Conservation (phyloP, 2,797 vertebrate genomes). For the Chiloscyllium punctatum region DNA sequence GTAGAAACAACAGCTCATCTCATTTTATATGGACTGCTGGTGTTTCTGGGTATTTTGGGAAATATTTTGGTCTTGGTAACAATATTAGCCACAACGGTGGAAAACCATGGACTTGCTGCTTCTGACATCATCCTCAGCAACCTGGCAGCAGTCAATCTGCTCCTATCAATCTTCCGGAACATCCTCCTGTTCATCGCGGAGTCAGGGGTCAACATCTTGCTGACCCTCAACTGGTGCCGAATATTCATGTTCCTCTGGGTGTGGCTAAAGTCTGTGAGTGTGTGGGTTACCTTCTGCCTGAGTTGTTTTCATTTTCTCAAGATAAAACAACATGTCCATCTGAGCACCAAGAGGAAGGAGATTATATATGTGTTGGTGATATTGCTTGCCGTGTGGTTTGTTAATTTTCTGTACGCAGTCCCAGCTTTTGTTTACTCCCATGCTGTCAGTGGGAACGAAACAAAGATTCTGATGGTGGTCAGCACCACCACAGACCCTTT, state of each 20-base stretch:
- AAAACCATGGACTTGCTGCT: slow-evolving; percentile 46
- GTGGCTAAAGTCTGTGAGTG: slow-evolving; percentile 67
- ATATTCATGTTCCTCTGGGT: slow-evolving; percentile 75
- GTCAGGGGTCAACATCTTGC: slow-evolving; percentile 59
- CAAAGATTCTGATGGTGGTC: slow-evolving; percentile 67
- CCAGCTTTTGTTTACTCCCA: slow-evolving; percentile 62
- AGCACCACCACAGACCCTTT: slow-evolving; percentile 66
- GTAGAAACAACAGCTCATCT: background rate
- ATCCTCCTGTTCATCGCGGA: slow-evolving; percentile 67
- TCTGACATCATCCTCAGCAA: slow-evolving; percentile 67
- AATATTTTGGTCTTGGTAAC: slow-evolving; percentile 67
- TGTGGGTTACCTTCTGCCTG: slow-evolving; percentile 66
- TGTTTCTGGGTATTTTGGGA: slow-evolving; percentile 66
- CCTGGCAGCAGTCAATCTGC: slow-evolving; percentile 64
- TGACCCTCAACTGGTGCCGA: slow-evolving; percentile 59
- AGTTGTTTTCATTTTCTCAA: slow-evolving; percentile 66
- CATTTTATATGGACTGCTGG: slow-evolving; percentile 62
- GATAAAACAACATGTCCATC: slow-evolving; percentile 55
- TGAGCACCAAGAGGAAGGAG: slow-evolving; percentile 51
- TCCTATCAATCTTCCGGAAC: slow-evolving; percentile 65
- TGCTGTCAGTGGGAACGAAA: slow-evolving; percentile 55
- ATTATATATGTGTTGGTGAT: slow-evolving; percentile 51
- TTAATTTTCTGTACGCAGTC: slow-evolving; percentile 60
- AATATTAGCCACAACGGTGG: slow-evolving; percentile 52
- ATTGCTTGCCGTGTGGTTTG: slow-evolving; percentile 57